Base-by-base conservation (phyloP, 2,888 invertebrate genomes). In the Napeogenes sylphis region DNA sequence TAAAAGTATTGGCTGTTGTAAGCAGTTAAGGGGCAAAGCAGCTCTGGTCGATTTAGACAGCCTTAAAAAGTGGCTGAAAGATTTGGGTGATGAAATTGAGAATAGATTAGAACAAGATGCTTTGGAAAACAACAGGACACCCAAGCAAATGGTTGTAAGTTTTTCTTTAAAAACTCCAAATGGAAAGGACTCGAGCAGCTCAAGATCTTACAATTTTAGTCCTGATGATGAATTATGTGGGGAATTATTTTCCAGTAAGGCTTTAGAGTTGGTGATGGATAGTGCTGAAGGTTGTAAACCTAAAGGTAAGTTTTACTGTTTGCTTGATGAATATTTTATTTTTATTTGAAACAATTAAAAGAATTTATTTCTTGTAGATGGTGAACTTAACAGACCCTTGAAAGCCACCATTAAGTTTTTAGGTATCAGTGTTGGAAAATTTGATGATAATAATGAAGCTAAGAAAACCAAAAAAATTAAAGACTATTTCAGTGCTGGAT, bases 1-100 rank as follows among this genome's bases (percentile, higher is more conserved):
- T 0, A 98, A 98, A 84, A 98, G 98, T 59, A 97, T 99, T 72
- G 99, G 98, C 0, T 98, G 98, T 76, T 96, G 97, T 80, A 99
- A 99, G 86, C 96, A 96, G 77, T 98, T 99, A 81, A 94, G 94
- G 2, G 99, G 98, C 0, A 94, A 93, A 75, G 92, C 93, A 70
- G 94, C 95, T 10, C 92, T 98, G 4, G 83, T 86, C 0, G 93
- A 93, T 21, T 79, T 93, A 45, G 92, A 94, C 38, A 92, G 93
- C 63, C 90, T 97, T 30, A 90, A 91, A 58, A 94, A 95, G 78
- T 98, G 98, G 98, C 85, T 97, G 0, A 89, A 89, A 55, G 96
- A 97, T 75, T 85, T 99, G 13, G 92, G 95, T 0, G 92, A 92
- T 57, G 98, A 99, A 91, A 93, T 99, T 55, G 92, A 93, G 30